These are phyloP conservation scores for Archips crataeganus DNA, from an alignment of 2,888 invertebrate genomes.

Conservation along the genomic window DNA sequence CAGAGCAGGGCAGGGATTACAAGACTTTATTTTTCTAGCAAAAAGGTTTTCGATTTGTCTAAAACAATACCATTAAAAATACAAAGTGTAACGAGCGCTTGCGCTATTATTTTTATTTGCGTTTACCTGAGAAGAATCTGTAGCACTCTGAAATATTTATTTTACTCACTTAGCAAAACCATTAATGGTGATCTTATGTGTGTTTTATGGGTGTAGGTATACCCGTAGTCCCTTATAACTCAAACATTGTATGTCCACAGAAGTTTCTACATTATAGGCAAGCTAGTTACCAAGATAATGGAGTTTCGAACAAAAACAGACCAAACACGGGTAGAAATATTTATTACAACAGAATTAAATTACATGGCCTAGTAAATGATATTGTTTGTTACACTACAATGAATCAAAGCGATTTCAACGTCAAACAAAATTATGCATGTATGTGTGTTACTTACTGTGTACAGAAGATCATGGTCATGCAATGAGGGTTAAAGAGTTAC, in stretches of 20 bases:
- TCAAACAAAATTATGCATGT: conserved; percentile 9
- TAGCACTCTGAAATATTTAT: neutral
- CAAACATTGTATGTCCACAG: neutral
- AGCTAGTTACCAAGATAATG: neutral
- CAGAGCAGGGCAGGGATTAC: neutral
- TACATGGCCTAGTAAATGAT: conserved; percentile 42
- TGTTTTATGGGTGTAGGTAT: neutral
- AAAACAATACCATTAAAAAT: neutral
- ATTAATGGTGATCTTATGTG: neutral
- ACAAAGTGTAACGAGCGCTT: neutral
- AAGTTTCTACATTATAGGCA: neutral
- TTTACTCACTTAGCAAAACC: conserved; percentile 1
- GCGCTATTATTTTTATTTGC: neutral
- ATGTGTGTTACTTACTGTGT: conserved; percentile 8
- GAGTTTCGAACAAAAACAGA: conserved; percentile 42
- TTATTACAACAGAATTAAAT: conserved; percentile 54
- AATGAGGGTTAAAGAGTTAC: neutral
- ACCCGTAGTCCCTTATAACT: conserved; percentile 2
- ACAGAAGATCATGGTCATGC: neutral
- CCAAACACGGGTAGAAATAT: conserved; percentile 56
- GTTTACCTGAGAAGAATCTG: neutral
- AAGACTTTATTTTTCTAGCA: conserved; percentile 3
- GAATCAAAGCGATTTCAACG: conserved; percentile 21
- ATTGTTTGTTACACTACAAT: conserved; percentile 14
- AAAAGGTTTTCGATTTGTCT: neutral